A percentile compares a stretch with the other conserved stretches of the same genome.
These are phyloP conservation scores for Mirza zaza DNA, from an alignment of 2,113 vertebrate species.

Conservation along the genomic window DNA sequence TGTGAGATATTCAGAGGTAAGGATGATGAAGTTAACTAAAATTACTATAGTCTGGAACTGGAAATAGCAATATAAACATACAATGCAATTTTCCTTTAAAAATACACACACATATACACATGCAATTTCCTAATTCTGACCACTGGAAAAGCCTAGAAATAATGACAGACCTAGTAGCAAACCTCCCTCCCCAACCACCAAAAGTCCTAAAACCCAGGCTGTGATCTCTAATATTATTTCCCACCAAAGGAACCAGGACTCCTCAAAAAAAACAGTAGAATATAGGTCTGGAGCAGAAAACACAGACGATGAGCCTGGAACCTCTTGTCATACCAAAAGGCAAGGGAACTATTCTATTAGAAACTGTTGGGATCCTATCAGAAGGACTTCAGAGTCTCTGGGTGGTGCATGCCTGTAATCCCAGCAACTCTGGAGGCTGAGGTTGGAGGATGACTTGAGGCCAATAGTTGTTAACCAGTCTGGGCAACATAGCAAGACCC, in stretches of 20 bases:
- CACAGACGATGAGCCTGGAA: not conserved
- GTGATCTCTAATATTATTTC: not conserved
- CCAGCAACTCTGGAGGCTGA: no score
- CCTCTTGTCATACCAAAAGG: not conserved
- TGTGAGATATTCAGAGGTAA: not conserved
- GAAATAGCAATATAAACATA: not conserved
- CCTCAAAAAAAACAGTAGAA: not conserved
- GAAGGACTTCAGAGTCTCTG: not conserved
- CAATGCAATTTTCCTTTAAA: not conserved
- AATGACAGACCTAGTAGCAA: not conserved
- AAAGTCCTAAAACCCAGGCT: not conserved
- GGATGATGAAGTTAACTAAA: constrained; percentile 3
- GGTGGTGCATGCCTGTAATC: no score
- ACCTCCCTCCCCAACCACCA: not conserved
- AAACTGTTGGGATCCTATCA: not conserved
- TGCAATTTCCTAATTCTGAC: not conserved
- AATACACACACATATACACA: not conserved
- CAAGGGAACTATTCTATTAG: not conserved
- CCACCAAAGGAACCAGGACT: not conserved
- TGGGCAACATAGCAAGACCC: no score
- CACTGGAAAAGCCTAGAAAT: not conserved
- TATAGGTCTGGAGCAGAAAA: not conserved
- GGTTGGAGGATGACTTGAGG: no score
- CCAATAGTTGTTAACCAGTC: no score
- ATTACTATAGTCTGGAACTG: not conserved